Base-by-base conservation (phyloP, 2,113 vertebrate genomes). In the Paramormyrops kingsleyae region DNA sequence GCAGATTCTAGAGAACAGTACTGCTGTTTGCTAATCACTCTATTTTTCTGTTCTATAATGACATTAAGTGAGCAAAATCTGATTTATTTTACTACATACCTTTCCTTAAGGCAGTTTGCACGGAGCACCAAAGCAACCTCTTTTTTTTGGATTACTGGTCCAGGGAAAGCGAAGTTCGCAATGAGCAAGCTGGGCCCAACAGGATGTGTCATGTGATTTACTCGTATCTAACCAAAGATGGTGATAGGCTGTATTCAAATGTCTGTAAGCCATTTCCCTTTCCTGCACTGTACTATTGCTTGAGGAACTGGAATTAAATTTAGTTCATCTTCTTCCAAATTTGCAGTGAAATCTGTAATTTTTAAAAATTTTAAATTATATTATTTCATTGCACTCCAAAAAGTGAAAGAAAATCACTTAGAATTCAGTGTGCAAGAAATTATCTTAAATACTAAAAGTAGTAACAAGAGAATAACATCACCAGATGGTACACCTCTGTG, bases 401-500 rank as follows among this genome's bases (percentile, higher is more conserved):
- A 77, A 77, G 15, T 13, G 85, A 87, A 1, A 87, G 35, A 87
- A 87, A 87, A 27, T 87, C 17, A 42, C 12, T 52, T 24, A 35
- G 27, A 35, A n/a, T 35, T 47, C 44, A 39, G 46, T 24, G 12
- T 49, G 83, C 42, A 50, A 9, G 24, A 87, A 87, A 49, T 19
- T 52, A 52, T 27, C 85, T 52, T 87, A 53, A 87, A 50, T 27
- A 35, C n/a, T 87, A 87, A 52, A 46, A 52, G 85, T 49, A 52
- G 47, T 17, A 87, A 39, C 24, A 52, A 27, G 10, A 83, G 5
- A 13, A 87, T 15, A 74, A 74, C 27, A 85, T 85, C 83, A 31
- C 49, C 85, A 87, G 85, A 87, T 87, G 85, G 85, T 35, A 6
- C 85, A 17, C 44, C 85, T 53, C 85, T 52, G 49, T 15, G 85